Conservation (phyloP, 2,113 vertebrate genomes). For the Chlorocebus sabaeus region DNA sequence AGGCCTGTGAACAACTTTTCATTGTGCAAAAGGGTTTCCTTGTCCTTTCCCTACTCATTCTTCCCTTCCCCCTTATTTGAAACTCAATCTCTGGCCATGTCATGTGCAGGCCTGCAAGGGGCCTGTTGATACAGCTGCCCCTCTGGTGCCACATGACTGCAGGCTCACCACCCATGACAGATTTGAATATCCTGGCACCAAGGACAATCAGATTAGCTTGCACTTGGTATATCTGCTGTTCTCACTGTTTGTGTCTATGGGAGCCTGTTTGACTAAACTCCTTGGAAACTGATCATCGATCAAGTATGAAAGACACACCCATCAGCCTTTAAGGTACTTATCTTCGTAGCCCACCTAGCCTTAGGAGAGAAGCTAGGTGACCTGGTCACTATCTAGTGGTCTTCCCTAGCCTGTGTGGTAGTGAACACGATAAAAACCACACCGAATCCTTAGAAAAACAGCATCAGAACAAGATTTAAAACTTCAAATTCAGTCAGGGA, state of each 20-base stretch:
- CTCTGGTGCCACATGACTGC: slow-evolving; percentile 60
- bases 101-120: neutral
- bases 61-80: neutral
- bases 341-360: neutral
- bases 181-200: slow-evolving; percentile 49
- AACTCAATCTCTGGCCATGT: neutral
- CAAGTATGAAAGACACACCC: neutral
- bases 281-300: neutral
- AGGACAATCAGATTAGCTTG: slow-evolving; percentile 66
- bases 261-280: slow-evolving; percentile 20
- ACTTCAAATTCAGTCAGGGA: neutral
- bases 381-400: neutral
- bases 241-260: slow-evolving; percentile 47
- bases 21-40: neutral
- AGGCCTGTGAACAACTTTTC: neutral
- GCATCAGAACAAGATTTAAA: neutral
- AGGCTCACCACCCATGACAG: slow-evolving; percentile 62
- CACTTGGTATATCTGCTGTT: neutral
- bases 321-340: neutral
- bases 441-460: neutral
- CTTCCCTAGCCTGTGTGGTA: neutral
- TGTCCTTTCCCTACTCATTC: neutral
- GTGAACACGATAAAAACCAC: neutral
- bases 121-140: slow-evolving; percentile 70
- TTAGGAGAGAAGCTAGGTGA: neutral